A percentile compares a stretch with the other conserved stretches of the same genome.
phyloP scores from a whole-genome alignment of 2,113 vertebrate species.

The Sylvia atricapilla region DNA sequence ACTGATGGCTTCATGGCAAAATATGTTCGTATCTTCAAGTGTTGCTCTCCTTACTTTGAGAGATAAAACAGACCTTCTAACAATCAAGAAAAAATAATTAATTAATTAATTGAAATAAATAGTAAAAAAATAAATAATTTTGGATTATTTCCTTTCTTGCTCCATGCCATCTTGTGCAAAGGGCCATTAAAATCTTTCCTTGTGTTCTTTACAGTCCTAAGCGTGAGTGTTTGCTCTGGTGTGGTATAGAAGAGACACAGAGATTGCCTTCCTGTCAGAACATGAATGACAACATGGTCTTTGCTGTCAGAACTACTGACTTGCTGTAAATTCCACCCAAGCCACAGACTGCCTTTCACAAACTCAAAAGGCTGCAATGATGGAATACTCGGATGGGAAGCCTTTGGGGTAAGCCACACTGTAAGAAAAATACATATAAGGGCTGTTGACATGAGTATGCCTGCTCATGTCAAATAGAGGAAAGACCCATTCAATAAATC shows the following conservation, averaged over 20 bases:
- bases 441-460: neutral
- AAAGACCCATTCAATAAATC: neutral
- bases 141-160: slow-evolving; percentile 61
- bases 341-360: slow-evolving; percentile 47
- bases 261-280: slow-evolving; percentile 61
- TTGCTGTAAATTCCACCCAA: slow-evolving; percentile 76
- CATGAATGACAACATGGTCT: slow-evolving; percentile 61
- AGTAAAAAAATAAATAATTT: slow-evolving; percentile 27
- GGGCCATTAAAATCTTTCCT: slow-evolving; percentile 71
- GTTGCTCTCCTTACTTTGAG: slow-evolving; percentile 40
- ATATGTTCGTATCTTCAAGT: slow-evolving; percentile 48
- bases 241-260: slow-evolving; percentile 69
- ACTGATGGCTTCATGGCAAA: slow-evolving; percentile 68
- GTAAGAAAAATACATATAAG: neutral
- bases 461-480: neutral
- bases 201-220: slow-evolving; percentile 63
- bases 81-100: slow-evolving; percentile 57
- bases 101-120: too few relatives aligned
- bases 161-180: slow-evolving; percentile 76
- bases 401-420: slow-evolving; percentile 71
- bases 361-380: slow-evolving; percentile 73
- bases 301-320: slow-evolving; percentile 67
- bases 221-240: slow-evolving; percentile 27
- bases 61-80: slow-evolving; percentile 58
- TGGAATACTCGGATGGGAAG: slow-evolving; percentile 72